These are phyloP conservation scores for Chymomyza amoena DNA, from an alignment of 2,888 invertebrate species.

Conservation along the genomic window DNA sequence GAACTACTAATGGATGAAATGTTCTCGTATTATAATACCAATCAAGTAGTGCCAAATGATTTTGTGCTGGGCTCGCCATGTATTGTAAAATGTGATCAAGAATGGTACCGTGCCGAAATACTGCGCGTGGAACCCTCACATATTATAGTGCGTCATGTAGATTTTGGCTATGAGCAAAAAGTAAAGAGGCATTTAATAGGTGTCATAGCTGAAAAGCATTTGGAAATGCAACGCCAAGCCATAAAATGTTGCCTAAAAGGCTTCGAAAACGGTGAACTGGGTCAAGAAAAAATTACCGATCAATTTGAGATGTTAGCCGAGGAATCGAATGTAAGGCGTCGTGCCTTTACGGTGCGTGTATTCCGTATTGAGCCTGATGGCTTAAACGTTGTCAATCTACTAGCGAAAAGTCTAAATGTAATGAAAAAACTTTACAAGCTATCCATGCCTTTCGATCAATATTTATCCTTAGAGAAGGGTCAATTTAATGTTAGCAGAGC, in stretches of 20 bases:
- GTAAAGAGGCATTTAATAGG: constrained; percentile 82
- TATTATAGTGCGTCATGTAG: constrained; percentile 90
- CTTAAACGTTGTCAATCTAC: constrained; percentile 72
- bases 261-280: constrained; percentile 77
- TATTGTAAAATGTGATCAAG: constrained; percentile 88
- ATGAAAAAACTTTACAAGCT: constrained; percentile 80
- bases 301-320: constrained; percentile 85
- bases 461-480: constrained; percentile 76
- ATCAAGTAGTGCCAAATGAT: constrained; percentile 78
- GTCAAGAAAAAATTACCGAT: constrained; percentile 71
- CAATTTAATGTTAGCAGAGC: constrained; percentile 61
- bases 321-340: constrained; percentile 78
- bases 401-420: constrained; percentile 80
- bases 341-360: constrained; percentile 77
- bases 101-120: constrained; percentile 95
- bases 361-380: constrained; percentile 79
- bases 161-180: constrained; percentile 96
- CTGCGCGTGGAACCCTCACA: constrained; percentile 82
- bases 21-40: constrained; percentile 81
- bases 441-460: constrained; percentile 78
- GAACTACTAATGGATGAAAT: constrained; percentile 85
- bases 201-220: constrained; percentile 83
- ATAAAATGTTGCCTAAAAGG: constrained; percentile 88
- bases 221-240: constrained; percentile 86
- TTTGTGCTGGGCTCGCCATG: constrained; percentile 84